A percentile compares a stretch with the other conserved stretches of the same genome.
phyloP scores from a whole-genome alignment of 53 echinoderm and acorn worm species.

The Hippasteria phrygiana region DNA sequence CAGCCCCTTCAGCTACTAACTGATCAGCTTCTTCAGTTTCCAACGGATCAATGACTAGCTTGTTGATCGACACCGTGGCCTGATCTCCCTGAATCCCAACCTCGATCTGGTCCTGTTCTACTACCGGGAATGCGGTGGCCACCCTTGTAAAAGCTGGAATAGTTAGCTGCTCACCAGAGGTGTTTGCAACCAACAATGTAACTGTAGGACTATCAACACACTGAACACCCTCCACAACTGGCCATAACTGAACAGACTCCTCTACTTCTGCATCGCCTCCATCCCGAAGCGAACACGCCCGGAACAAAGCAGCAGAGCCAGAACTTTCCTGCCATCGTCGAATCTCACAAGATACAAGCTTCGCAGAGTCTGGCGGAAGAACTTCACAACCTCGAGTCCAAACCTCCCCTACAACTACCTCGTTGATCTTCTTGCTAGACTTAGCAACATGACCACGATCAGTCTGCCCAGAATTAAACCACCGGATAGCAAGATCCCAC shows the following conservation, averaged over 20 bases:
- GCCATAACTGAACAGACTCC: no score
- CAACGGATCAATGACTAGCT: background rate
- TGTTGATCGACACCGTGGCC: background rate
- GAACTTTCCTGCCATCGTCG: background rate
- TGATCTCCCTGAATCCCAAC: background rate
- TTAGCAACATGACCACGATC: no score
- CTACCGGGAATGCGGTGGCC: background rate
- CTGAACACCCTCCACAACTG: background rate
- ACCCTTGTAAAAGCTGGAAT: conserved; percentile 10
- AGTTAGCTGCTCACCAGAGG: background rate
- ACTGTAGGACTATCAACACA: background rate
- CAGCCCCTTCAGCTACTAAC: no score
- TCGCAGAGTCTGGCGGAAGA: background rate
- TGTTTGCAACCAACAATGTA: background rate
- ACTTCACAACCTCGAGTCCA: background rate
- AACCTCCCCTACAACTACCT: background rate
- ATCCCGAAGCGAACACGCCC: background rate
- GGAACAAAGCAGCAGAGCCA: background rate
- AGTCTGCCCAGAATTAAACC: background rate
- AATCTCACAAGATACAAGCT: background rate
- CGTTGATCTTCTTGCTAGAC: background rate
- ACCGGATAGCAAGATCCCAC: background rate
- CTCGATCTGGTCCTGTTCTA: background rate
- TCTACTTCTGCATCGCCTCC: background rate
- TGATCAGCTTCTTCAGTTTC: background rate